Base-by-base conservation (phyloP, 1,140 invertebrate species). In the Ips typographus region DNA sequence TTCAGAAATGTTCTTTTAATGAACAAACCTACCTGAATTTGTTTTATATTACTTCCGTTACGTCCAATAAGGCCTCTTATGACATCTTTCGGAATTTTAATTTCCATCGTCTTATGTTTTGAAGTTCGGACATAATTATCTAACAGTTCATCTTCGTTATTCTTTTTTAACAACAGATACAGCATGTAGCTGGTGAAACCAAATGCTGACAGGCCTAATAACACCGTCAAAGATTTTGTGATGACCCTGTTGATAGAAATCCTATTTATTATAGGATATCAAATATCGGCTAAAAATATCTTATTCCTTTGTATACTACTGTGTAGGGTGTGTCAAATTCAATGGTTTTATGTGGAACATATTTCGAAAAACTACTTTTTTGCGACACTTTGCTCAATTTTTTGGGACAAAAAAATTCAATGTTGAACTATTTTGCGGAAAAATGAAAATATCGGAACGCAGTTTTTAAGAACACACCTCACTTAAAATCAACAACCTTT, bases 21-120 rank as follows among this genome's bases (percentile, higher is more conserved):
- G 7, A 47, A 8, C 7, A 8, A 51, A 52, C n/a, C n/a, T 49
- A 61, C 51, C 44, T 94, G 86, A 73, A 95, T 87, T 64, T 87
- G 80, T 77, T 89, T 90, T 44, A 93, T 86, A 71, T 86, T 87
- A 6, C 80, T 79, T 4, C 91, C 91, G 68, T 81, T 84, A 71
- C 88, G 83, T 64, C 91, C 91, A 80, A 88, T 87, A 43, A 87
- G 69, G 43, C 74, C 70, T 2, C 82, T 80, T 55, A 86, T 80
- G 68, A 75, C 74, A 38, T 82, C 74, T 60, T 79, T 80, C 2
- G 84, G 83, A 42, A 88, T 77, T 74, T 80, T 79, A 3, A 85
- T 71, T 75, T 84, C 80, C 44, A 80, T 49, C 7, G 66, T 71
- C 71, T 75, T 62, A 75, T 77, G 72, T 75, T 75, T 40, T 74